phyloP scores from a whole-genome alignment of 1,140 invertebrate genomes.

The Scaptomyza pallida region DNA sequence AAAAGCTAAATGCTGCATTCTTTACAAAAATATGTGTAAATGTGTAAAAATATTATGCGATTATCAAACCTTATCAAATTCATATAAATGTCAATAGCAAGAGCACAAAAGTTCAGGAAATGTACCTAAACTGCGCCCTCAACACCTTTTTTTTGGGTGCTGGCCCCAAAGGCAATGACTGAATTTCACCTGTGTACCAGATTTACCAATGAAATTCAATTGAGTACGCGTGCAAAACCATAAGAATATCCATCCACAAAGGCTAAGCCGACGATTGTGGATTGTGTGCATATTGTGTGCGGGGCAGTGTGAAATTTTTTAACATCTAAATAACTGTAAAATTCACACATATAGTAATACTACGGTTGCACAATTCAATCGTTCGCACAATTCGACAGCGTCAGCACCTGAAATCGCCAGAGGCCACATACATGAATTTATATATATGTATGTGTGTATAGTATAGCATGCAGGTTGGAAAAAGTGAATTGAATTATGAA shows the following conservation, averaged over 20 bases:
- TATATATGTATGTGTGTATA: conserved; percentile 37
- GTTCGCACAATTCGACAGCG: conserved; percentile 35
- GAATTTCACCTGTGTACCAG: conserved; percentile 24
- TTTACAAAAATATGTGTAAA: too few relatives aligned
- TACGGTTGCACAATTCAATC: conserved; percentile 17
- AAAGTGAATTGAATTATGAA: conserved; percentile 64
- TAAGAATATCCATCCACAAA: conserved; percentile 49
- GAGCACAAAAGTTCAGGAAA: conserved; percentile 4
- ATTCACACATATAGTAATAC: conserved; percentile 24
- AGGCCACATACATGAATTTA: conserved; percentile 30
- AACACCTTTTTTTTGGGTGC: conserved; percentile 44
- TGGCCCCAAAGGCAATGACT: conserved; percentile 45
- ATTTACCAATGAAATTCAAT: conserved; percentile 74
- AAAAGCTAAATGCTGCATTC: too few relatives aligned
- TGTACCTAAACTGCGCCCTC: conserved; percentile 47
- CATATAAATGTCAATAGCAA: conserved; percentile 68
- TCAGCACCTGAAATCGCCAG: conserved; percentile 60
- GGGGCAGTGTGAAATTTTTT: conserved; percentile 42
- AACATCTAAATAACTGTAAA: conserved; percentile 70
- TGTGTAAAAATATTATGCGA: not conserved
- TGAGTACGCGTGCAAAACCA: conserved; percentile 63
- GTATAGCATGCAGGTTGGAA: conserved; percentile 9
- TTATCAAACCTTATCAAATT: conserved; percentile 65
- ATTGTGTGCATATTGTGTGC: not conserved
- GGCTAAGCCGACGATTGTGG: conserved; percentile 1